Percentiles rank a stretch among this genome's conserved stretches.
Conservation (phyloP, 2,797 vertebrate species). For the Aeoliscus strigatus region DNA sequence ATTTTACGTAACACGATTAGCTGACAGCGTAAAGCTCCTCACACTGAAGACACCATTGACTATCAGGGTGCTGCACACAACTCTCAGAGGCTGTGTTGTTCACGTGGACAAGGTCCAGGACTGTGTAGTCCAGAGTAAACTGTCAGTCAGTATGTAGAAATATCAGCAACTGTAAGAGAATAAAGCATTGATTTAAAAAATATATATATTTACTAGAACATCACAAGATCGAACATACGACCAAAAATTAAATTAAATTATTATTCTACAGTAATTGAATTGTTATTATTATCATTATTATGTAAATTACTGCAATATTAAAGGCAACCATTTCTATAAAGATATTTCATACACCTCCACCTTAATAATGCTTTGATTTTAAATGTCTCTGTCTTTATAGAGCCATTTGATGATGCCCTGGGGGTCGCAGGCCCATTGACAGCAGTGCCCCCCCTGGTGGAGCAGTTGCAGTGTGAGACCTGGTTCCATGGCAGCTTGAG, state of each 20-base stretch:
- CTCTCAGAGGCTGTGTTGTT: constrained; percentile 9
- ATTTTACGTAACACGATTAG: constrained; percentile 41
- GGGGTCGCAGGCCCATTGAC: constrained; percentile 68
- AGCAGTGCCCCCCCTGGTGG: constrained; percentile 82
- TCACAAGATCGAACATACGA: too few species aligned
- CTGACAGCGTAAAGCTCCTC: constrained; percentile 20
- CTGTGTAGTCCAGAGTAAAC: neutral
- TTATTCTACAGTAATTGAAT: too few species aligned
- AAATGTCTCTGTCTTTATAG: constrained; percentile 64
- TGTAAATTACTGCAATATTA: too few species aligned
- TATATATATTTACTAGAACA: too few species aligned
- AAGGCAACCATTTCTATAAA: too few species aligned
- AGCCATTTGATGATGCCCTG: constrained; percentile 94
- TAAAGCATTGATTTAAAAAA: too few species aligned
- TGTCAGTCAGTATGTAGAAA: neutral
- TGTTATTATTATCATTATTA: too few species aligned
- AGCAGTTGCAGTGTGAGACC: constrained; percentile 86
- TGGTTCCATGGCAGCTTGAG: constrained; percentile 95
- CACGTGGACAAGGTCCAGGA: constrained; percentile 2
- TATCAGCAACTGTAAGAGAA: neutral
- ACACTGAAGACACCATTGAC: constrained; percentile 23
- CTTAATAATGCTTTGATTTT: too few species aligned
- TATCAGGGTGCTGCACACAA: constrained; percentile 15
- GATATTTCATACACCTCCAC: too few species aligned
- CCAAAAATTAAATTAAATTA: too few species aligned